Conservation (phyloP, 2,113 vertebrate species). For the Triplophysa siluroides region DNA sequence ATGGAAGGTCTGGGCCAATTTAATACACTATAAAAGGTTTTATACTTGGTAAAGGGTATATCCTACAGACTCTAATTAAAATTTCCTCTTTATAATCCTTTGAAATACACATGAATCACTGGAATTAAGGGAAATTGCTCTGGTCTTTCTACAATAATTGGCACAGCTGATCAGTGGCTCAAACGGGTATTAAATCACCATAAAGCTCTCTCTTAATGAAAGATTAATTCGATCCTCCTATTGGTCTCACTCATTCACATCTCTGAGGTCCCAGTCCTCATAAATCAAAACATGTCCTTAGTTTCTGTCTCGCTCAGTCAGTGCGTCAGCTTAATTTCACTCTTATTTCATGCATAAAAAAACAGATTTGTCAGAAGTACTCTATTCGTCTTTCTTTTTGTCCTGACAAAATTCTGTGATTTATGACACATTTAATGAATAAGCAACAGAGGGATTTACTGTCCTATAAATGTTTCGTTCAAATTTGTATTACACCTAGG, state of each 20-base stretch:
- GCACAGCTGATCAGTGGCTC: slow-evolving; percentile 25
- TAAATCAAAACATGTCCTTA: slow-evolving; percentile 45
- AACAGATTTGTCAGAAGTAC: slow-evolving; percentile 34
- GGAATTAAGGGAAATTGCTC: slow-evolving; percentile 7
- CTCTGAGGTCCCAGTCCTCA: slow-evolving; percentile 49
- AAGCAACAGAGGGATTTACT: slow-evolving; percentile 28
- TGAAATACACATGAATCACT: slow-evolving; percentile 43
- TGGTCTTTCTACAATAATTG: slow-evolving; percentile 21
- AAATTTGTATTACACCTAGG: slow-evolving; percentile 19
- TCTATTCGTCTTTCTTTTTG: not conserved
- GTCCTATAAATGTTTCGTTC: slow-evolving; percentile 21
- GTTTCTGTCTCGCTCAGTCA: slow-evolving; percentile 7
- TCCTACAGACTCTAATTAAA: slow-evolving; percentile 32
- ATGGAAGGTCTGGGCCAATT: slow-evolving; percentile 9
- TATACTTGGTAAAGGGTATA: slow-evolving; percentile 12
- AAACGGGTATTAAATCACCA: slow-evolving; percentile 49
- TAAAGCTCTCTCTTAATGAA: slow-evolving; percentile 44
- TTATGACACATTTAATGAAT: not conserved
- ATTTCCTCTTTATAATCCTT: slow-evolving; percentile 19
- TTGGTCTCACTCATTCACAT: slow-evolving; percentile 37
- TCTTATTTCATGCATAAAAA: slow-evolving; percentile 11
- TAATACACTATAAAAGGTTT: slow-evolving; percentile 26
- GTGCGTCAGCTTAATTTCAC: slow-evolving; percentile 29
- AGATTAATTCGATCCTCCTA: slow-evolving; percentile 44
- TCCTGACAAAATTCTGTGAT: slow-evolving; percentile 30